Percentiles rank a stretch among this genome's conserved stretches.
phyloP scores from a whole-genome alignment of 2,113 vertebrate genomes.

The Zosterops hypoxanthus region DNA sequence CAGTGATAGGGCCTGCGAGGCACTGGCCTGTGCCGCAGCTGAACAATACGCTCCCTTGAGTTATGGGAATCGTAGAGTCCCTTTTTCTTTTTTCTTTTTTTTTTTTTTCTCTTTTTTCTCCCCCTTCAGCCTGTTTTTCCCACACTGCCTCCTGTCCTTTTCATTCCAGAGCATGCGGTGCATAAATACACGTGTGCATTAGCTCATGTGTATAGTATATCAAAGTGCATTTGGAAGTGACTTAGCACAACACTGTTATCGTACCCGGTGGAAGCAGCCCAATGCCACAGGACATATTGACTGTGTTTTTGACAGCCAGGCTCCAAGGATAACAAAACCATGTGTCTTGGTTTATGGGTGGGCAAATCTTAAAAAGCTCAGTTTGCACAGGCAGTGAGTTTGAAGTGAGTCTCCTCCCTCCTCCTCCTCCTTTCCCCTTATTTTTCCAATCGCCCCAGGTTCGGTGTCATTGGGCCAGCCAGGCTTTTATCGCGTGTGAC shows the following conservation, averaged over 20 bases:
- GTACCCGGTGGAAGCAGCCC: not conserved
- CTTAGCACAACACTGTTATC: conserved; percentile 5
- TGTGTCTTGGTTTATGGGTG: conserved; percentile 21
- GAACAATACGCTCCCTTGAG: conserved; percentile 66
- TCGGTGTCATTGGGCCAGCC: not conserved
- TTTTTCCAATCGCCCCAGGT: not conserved
- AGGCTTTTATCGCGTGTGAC: conserved; percentile 18
- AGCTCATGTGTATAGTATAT: conserved; percentile 25
- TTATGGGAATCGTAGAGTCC: conserved; percentile 72
- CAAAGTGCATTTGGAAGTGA: conserved; percentile 23
- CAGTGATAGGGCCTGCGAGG: conserved; percentile 72
- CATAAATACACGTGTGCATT: conserved; percentile 42
- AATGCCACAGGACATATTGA: not conserved
- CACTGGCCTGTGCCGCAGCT: conserved; percentile 39
- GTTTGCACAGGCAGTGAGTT: not conserved
- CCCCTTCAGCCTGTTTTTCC: conserved; percentile 17
- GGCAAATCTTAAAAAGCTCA: not conserved
- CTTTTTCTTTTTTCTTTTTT: not conserved
- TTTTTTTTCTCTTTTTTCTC: fast-evolving
- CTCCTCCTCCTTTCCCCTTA: not conserved
- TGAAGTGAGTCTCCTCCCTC: not conserved
- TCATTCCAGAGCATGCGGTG: conserved; percentile 23
- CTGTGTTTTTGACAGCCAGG: not conserved
- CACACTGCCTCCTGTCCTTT: conserved; percentile 44
- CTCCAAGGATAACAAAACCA: conserved; percentile 29